Percentiles rank a stretch among this genome's conserved stretches.
These are phyloP conservation scores for Micropoecilia bifurca DNA, from an alignment of 2,797 vertebrate genomes.

Conservation along the genomic window DNA sequence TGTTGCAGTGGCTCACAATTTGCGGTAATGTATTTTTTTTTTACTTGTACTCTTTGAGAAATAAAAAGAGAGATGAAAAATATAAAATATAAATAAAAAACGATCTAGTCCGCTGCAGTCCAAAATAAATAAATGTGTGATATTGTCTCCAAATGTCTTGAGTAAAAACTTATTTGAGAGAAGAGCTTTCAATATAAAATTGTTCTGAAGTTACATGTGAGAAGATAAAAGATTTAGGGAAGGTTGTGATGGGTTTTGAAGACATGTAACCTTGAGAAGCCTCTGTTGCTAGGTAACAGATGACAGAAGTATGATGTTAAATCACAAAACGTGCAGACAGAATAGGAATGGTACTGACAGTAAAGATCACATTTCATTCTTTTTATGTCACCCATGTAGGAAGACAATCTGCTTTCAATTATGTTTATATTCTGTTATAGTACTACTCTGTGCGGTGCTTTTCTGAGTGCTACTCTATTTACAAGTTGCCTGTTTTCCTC, in stretches of 20 bases:
- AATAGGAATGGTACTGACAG: neutral
- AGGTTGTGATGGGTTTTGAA: neutral
- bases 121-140: neutral
- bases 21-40: neutral
- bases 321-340: neutral
- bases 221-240: neutral
- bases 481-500: neutral
- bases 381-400: neutral
- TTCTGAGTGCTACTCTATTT: neutral
- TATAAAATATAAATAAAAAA: neutral
- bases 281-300: slow-evolving; percentile 34
- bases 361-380: neutral
- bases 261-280: neutral
- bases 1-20: neutral
- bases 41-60: neutral
- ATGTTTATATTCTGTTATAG: neutral
- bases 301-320: slow-evolving; percentile 11
- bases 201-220: neutral
- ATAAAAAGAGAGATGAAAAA: neutral
- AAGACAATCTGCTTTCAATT: neutral
- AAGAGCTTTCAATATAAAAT: neutral
- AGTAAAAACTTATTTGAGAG: slow-evolving; percentile 6
- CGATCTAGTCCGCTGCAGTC: neutral
- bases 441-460: neutral
- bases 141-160: neutral